These are phyloP conservation scores for Eudemis profundana DNA, from an alignment of 2,888 invertebrate species.

Conservation along the genomic window DNA sequence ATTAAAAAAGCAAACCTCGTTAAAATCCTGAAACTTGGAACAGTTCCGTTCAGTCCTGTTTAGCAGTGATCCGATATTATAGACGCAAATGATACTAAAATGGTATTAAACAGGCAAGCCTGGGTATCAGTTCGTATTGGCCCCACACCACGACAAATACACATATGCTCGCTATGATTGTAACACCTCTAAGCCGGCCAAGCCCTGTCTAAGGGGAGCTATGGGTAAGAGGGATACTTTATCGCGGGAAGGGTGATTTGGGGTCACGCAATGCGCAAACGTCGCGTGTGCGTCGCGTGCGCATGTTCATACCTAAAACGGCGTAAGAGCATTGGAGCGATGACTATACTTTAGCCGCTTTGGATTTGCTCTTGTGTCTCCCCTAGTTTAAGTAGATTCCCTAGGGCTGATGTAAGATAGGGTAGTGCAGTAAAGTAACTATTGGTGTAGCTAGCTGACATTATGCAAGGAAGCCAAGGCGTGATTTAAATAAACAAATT, in stretches of 20 bases:
- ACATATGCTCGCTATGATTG: not conserved
- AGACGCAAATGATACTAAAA: no score
- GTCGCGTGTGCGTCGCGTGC: not conserved
- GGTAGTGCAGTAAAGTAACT: not conserved
- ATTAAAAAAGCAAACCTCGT: no score
- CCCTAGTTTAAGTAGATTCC: slow-evolving; percentile 12
- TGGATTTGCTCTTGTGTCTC: slow-evolving; percentile 2
- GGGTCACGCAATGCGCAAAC: slow-evolving; percentile 42
- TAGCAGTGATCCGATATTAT: no score
- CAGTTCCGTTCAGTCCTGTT: no score
- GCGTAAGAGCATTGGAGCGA: not conserved
- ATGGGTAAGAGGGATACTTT: slow-evolving; percentile 15
- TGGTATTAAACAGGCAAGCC: no score
- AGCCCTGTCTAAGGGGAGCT: slow-evolving; percentile 1
- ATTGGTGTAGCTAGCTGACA: not conserved
- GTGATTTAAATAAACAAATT: no score
- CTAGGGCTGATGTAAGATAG: not conserved
- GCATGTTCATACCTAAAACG: not conserved
- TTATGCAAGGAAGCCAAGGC: no score
- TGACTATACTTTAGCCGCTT: slow-evolving; percentile 1
- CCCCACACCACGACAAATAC: no score
- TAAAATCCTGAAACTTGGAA: no score
- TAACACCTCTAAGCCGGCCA: not conserved
- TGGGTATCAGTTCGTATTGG: no score
- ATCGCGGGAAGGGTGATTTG: slow-evolving; percentile 2